Evolutionary conservation across 2,888 invertebrate genomes (phyloP), one percentile per base, ranked within the genome.

Genomic region (Synergus gifuensis): DNA sequence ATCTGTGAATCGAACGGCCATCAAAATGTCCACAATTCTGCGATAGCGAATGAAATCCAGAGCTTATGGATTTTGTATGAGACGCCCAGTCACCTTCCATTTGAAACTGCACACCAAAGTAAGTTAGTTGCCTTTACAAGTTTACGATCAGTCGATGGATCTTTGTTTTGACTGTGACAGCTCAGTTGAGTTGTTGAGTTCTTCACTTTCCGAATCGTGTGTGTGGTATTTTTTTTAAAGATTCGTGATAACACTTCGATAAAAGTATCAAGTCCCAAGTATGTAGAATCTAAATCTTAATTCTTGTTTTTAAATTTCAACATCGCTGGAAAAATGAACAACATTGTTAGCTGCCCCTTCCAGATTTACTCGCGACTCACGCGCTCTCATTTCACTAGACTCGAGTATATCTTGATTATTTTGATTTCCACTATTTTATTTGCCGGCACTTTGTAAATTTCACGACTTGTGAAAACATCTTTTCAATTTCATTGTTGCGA

Each of bases 61-160:
- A 77, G 82, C 83, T 77, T 69, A 85, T 84, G 86, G 84, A 84
- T 85, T 82, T 84, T 77, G 83, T 77, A 83, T 84, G 82, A 87
- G 79, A 81, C 82, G 82, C 83, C 83, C 78, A 77, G 81, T 86
- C 82, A 76, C 42, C 62, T 78, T 69, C 79, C 78, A 82, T 77
- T 80, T 83, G 81, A 81, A 86, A 84, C 83, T 82, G 80, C 82
- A 82, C 78, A 81, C 82, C 77, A 82, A 86, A 85, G 86, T 86
- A 83, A 86, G 85, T 83, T 78, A 86, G 85, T 83, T 78, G 78
- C 63, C 76, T 58, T 83, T 1, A 22, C 62, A 46, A 40, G 8
- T 16, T 42, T 22, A 28, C 11, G 16, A n/a, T 54, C 62, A 46
- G 28, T 28, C 18, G 54, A 73, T 8, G 18, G 36, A 73, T n/a